Base-by-base conservation (phyloP, 2,888 invertebrate genomes). In the Polyploca ridens region DNA sequence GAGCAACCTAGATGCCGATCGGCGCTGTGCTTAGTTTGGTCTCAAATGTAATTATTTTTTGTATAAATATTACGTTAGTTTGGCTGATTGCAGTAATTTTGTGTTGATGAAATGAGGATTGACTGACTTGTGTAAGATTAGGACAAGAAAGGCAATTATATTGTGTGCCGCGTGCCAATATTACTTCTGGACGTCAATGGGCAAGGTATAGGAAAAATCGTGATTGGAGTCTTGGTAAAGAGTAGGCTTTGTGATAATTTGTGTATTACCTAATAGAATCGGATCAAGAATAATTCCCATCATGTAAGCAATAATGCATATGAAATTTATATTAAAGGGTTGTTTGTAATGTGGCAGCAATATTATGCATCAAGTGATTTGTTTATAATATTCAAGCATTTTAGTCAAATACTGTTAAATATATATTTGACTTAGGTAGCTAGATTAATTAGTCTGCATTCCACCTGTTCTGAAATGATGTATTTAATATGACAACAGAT, bases 21-120 rank as follows among this genome's bases (percentile, higher is more conserved):
- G 86, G 90, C 89, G 88, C 90, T 89, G 88, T 88, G 92, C 89
- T 90, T 91, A 89, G 88, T 85, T 87, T 88, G 91, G 92, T 93
- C 91, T 91, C 92, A 90, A 90, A 92, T 89, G 81, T 89, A 87
- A 87, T 86, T 84, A 85, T 81, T 78, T 81, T 77, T 82, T 84
- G 81, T 83, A 84, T 79, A 81, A 82, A 79, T 81, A 83, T 84
- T 85, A 78, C 77, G 75, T 85, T 85, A 81, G 75, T 84, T 81
- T 77, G 78, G 84, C 85, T 88, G 85, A 77, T 79, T 84, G 76
- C 74, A 75, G 77, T 82, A 83, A 80, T 79, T 74, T 74, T 84
- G 79, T 77, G 76, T 82, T 77, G 74, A 83, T 78, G 81, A 79
- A 83, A 84, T 81, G 84, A 85, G 83, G 85, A 85, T 86, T 87